A percentile compares a stretch with the other conserved stretches of the same genome.
Evolutionary conservation across 2,113 vertebrate genomes (phyloP).

Genomic region (Xiphophorus hellerii): DNA sequence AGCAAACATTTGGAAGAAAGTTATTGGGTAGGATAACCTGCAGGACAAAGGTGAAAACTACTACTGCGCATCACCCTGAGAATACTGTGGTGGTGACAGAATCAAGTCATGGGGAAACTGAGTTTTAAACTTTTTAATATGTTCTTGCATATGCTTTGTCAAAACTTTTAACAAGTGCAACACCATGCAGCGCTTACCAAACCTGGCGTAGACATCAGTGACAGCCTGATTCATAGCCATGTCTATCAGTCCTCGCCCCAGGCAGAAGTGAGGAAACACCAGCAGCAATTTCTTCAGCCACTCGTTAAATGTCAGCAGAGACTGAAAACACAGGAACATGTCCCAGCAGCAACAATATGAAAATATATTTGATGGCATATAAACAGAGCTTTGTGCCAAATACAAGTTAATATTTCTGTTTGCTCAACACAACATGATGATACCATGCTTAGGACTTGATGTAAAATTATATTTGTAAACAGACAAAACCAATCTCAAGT

Average conservation of each 20-base stretch:
- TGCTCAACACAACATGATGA: background rate
- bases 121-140: background rate
- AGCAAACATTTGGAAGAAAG: background rate
- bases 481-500: background rate
- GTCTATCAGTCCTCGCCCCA: constrained; percentile 96
- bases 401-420: background rate
- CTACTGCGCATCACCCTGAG: background rate
- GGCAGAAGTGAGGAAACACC: constrained; percentile 95
- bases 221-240: constrained; percentile 97
- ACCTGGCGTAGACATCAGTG: constrained; percentile 92
- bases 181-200: constrained; percentile 81
- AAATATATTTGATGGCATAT: constrained; percentile 1
- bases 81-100: background rate
- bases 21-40: background rate
- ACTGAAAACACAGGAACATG: constrained; percentile 69
- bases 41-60: background rate
- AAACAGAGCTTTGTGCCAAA: background rate
- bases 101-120: background rate
- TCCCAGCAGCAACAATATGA: background rate
- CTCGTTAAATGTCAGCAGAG: constrained; percentile 87
- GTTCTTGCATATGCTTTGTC: background rate
- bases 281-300: constrained; percentile 88
- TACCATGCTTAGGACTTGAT: background rate
- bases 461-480: background rate
- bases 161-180: background rate